Percentiles rank a stretch among this genome's conserved stretches.
Evolutionary conservation across 2,113 vertebrate species (phyloP).

Genomic region (Chinchilla lanigera): DNA sequence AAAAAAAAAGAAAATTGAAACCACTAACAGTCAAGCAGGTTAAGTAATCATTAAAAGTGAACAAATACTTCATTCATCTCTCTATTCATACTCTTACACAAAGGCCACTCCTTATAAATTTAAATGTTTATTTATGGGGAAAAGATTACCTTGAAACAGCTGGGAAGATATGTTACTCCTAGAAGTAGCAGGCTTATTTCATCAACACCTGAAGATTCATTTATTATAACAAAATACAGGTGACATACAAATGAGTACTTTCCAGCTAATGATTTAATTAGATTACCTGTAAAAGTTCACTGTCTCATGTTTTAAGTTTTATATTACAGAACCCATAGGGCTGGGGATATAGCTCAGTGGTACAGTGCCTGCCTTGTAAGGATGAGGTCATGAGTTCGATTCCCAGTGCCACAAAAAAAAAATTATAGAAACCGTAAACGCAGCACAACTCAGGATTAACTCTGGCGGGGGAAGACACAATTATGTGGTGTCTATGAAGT

Average conservation of each 20-base stretch:
- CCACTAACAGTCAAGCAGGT: conserved; percentile 39
- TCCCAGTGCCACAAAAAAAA: no score
- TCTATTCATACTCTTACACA: neutral
- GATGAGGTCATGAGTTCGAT: no score
- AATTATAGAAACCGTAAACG: neutral
- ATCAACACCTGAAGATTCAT: neutral
- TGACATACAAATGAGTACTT: conserved; percentile 19
- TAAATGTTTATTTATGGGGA: conserved; percentile 36
- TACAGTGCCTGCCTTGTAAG: no score
- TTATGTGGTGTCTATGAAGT: neutral
- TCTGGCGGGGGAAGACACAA: neutral
- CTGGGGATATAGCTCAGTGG: no score
- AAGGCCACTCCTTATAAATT: neutral
- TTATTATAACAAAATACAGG: conserved; percentile 39
- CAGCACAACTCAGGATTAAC: neutral
- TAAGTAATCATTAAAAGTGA: conserved; percentile 59
- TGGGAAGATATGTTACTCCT: neutral
- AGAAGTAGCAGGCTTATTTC: neutral
- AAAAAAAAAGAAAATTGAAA: conserved; percentile 68
- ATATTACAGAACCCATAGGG: no score
- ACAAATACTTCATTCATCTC: conserved; percentile 68
- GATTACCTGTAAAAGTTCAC: conserved; percentile 16
- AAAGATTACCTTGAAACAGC: neutral
- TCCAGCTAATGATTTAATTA: conserved; percentile 46
- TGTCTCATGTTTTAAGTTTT: conserved; percentile 43